These are phyloP conservation scores for Eupithecia subfuscata DNA, from an alignment of 2,888 invertebrate species.

Conservation along the genomic window DNA sequence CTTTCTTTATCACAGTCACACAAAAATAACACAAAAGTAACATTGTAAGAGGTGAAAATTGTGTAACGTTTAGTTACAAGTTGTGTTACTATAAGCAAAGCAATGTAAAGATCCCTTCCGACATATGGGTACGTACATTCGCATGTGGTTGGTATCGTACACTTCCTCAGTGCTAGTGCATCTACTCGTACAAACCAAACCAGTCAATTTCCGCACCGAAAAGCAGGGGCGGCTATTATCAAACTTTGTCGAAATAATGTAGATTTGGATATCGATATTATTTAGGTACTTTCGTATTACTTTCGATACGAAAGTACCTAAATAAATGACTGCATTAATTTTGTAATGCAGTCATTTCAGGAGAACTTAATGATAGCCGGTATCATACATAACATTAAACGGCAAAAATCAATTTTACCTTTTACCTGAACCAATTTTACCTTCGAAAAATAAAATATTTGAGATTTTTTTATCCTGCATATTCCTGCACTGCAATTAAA, in stretches of 20 bases:
- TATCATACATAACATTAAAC: neutral
- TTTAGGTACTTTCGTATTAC: neutral
- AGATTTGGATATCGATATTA: neutral
- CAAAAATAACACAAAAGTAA: too few relatives aligned
- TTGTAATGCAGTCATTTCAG: neutral
- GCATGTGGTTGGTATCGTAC: constrained; percentile 5
- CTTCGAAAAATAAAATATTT: neutral
- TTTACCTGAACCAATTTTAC: too few relatives aligned
- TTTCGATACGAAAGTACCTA: too few relatives aligned
- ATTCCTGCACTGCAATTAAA: neutral
- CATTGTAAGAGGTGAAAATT: too few relatives aligned
- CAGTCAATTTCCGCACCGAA: constrained; percentile 56
- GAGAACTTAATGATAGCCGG: neutral
- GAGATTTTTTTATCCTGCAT: neutral
- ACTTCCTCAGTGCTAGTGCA: constrained; percentile 24
- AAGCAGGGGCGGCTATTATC: constrained; percentile 37
- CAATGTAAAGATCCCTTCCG: neutral
- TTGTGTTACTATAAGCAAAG: constrained; percentile 5
- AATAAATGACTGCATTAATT: neutral
- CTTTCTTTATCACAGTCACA: too few relatives aligned
- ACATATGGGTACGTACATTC: neutral
- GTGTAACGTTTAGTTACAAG: neutral
- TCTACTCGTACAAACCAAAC: constrained; percentile 29
- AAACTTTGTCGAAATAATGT: constrained; percentile 6
- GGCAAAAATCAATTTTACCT: neutral